Conservation (phyloP, 2,113 vertebrate genomes). For the Barbus barbus region DNA sequence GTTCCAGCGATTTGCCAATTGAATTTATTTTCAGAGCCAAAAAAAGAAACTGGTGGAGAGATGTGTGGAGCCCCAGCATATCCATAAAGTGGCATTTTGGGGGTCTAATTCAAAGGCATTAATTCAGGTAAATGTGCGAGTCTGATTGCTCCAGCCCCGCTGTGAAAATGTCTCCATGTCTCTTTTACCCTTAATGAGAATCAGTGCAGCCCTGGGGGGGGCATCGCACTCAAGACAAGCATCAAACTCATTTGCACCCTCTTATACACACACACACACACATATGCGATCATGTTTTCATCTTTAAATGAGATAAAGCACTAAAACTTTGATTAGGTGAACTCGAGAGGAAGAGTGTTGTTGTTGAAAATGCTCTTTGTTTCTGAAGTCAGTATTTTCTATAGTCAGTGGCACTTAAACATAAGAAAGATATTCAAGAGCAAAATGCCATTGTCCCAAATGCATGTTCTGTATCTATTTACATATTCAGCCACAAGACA, state of each 20-base stretch:
- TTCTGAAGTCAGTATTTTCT: background rate
- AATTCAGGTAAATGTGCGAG: slow-evolving; percentile 48
- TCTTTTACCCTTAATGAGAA: slow-evolving; percentile 50
- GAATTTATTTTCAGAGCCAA: slow-evolving; percentile 52
- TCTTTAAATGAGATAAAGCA: background rate
- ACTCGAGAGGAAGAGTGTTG: slow-evolving; percentile 15
- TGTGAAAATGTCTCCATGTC: slow-evolving; percentile 43
- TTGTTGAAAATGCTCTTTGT: background rate
- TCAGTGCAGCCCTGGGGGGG: slow-evolving; percentile 36
- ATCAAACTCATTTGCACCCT: slow-evolving; percentile 22
- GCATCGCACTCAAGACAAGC: slow-evolving; percentile 5
- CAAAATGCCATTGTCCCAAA: slow-evolving; percentile 42
- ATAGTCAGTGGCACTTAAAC: slow-evolving; percentile 19
- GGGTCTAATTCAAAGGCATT: slow-evolving; percentile 49
- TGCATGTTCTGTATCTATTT: slow-evolving; percentile 39
- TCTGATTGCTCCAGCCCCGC: slow-evolving; percentile 44
- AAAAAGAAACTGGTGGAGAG: slow-evolving; percentile 34
- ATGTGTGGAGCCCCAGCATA: slow-evolving; percentile 38
- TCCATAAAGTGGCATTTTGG: slow-evolving; percentile 41
- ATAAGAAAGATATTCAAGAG: slow-evolving; percentile 37
- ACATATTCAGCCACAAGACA: slow-evolving; percentile 44
- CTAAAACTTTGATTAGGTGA: slow-evolving; percentile 15
- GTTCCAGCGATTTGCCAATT: slow-evolving; percentile 54
- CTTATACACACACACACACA: background rate
- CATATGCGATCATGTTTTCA: background rate